phyloP scores from a whole-genome alignment of 2,113 vertebrate species.

The Tauraco erythrolophus region DNA sequence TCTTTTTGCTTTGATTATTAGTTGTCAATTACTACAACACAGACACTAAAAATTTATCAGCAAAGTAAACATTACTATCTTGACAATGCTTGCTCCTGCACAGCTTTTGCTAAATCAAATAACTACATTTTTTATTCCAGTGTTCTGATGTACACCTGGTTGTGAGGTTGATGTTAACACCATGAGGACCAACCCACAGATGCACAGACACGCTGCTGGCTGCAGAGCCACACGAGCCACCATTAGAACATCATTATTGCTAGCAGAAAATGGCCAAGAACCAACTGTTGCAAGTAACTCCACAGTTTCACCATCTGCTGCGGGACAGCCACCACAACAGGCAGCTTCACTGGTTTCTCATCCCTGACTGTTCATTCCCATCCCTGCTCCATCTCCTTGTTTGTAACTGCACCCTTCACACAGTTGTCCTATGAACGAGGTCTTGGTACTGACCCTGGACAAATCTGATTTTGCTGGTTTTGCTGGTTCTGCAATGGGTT shows the following conservation, averaged over 20 bases:
- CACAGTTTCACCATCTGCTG: neutral
- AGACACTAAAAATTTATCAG: neutral
- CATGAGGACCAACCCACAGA: neutral
- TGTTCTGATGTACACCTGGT: neutral
- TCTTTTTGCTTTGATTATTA: neutral
- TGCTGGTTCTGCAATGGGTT: neutral
- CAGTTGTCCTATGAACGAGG: neutral
- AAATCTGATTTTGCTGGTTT: neutral
- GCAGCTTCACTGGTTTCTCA: neutral
- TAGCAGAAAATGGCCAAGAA: neutral
- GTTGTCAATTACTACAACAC: neutral
- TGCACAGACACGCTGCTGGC: fast-evolving
- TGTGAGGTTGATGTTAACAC: neutral
- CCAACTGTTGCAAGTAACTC: neutral
- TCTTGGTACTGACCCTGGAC: neutral
- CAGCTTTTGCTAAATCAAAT: neutral
- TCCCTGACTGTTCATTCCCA: neutral
- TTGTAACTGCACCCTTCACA: neutral
- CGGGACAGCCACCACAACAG: neutral
- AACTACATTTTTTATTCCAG: neutral
- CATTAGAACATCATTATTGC: neutral
- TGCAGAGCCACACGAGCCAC: neutral
- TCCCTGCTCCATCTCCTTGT: neutral
- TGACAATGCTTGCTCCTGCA: neutral
- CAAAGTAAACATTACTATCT: neutral